A percentile compares a stretch with the other conserved stretches of the same genome.
Evolutionary conservation across 2,888 invertebrate genomes (phyloP).

Genomic region (Xanthorhoe spadicearia): DNA sequence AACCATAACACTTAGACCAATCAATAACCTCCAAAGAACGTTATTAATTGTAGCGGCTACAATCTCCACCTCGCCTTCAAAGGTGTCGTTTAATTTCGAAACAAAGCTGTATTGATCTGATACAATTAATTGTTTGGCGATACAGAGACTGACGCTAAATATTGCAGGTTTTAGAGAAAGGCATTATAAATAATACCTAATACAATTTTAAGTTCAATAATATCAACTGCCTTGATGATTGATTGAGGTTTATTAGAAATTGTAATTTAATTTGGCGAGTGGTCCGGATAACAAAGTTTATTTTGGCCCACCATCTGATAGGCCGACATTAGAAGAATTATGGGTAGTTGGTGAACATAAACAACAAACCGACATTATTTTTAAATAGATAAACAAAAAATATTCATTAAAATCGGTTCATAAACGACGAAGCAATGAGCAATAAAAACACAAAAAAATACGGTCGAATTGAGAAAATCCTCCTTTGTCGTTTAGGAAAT

Average conservation of each 20-base stretch:
- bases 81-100: conserved; percentile 37
- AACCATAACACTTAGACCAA: conserved; percentile 10
- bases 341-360: neutral
- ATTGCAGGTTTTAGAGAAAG: conserved; percentile 17
- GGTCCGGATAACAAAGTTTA: neutral
- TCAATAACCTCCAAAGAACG: conserved; percentile 16
- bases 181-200: no score
- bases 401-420: no score
- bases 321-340: neutral
- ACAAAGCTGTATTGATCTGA: conserved; percentile 34
- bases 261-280: neutral
- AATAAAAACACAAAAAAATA: no score
- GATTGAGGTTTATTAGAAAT: conserved; percentile 1
- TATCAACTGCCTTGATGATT: conserved; percentile 14
- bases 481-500: no score
- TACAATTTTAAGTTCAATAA: conserved; percentile 3
- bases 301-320: neutral
- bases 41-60: conserved; percentile 25
- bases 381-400: neutral
- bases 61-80: conserved; percentile 12
- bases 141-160: conserved; percentile 26
- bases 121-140: conserved; percentile 33
- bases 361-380: neutral
- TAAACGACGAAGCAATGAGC: no score
- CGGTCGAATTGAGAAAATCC: no score